Percentiles rank a stretch among this genome's conserved stretches.
Conservation (phyloP, 2,113 vertebrate species). For the Tautogolabrus adspersus region DNA sequence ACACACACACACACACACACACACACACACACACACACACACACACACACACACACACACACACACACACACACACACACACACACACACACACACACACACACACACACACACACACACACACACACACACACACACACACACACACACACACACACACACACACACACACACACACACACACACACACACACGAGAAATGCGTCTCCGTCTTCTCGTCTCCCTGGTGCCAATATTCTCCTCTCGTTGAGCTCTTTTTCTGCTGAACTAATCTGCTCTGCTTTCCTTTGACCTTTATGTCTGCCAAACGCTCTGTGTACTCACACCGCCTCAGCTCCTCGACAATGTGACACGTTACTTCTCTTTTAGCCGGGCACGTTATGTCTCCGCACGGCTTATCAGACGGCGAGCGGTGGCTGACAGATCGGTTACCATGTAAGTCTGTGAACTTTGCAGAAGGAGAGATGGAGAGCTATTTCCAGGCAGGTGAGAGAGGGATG, state of each 20-base stretch:
- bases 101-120: not conserved
- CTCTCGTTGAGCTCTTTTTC: conserved; percentile 63
- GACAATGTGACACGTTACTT: conserved; percentile 58
- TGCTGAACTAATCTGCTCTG: conserved; percentile 74
- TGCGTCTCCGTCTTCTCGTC: conserved; percentile 44
- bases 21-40: too few species aligned
- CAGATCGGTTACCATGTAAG: conserved; percentile 60
- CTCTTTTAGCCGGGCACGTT: conserved; percentile 56
- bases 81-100: not conserved
- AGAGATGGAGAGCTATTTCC: conserved; percentile 51
- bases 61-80: not conserved
- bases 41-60: not conserved
- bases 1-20: too few species aligned
- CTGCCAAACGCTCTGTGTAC: conserved; percentile 57
- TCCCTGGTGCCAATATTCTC: conserved; percentile 67
- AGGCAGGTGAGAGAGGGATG: conserved; percentile 48
- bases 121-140: not conserved
- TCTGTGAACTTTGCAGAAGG: conserved; percentile 59
- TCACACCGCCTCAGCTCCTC: conserved; percentile 47
- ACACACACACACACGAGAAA: conserved; percentile 6
- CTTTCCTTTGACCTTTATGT: conserved; percentile 74
- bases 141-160: conserved; percentile 3
- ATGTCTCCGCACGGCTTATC: conserved; percentile 54
- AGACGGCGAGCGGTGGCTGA: conserved; percentile 31
- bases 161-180: not conserved